Conservation (phyloP, 2,888 invertebrate genomes). For the Cephus spinipes region DNA sequence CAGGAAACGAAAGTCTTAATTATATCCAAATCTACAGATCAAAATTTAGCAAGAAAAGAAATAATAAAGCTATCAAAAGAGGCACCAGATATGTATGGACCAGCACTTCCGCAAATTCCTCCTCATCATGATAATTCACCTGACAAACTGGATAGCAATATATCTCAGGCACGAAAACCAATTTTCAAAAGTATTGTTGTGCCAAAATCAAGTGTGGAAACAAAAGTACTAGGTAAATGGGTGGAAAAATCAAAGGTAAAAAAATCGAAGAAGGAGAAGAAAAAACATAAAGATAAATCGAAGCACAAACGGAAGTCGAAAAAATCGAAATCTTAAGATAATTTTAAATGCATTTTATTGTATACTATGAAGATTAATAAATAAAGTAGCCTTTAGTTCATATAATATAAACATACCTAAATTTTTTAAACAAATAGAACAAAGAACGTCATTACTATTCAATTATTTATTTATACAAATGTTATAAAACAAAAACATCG, state of each 20-base stretch:
- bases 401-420: too few species aligned
- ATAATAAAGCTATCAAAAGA: slow-evolving; percentile 3
- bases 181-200: slow-evolving; percentile 48
- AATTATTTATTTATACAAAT: slow-evolving; percentile 52
- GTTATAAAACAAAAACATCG: slow-evolving; percentile 50
- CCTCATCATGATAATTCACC: slow-evolving; percentile 27
- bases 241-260: slow-evolving; percentile 43
- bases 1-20: not conserved
- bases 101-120: slow-evolving; percentile 70
- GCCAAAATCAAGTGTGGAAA: slow-evolving; percentile 30
- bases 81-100: slow-evolving; percentile 69
- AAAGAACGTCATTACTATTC: not conserved
- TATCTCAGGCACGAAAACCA: slow-evolving; percentile 30
- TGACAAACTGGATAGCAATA: not conserved
- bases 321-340: slow-evolving; percentile 44
- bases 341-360: too few species aligned
- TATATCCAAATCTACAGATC: not conserved
- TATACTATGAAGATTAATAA: too few species aligned
- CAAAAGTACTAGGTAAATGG: slow-evolving; percentile 45
- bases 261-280: slow-evolving; percentile 60
- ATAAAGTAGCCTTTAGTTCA: too few species aligned
- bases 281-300: slow-evolving; percentile 54
- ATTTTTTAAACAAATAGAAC: too few species aligned
- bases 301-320: slow-evolving; percentile 57
- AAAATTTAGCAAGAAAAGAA: not conserved